phyloP scores from a whole-genome alignment of 2,888 invertebrate species.

The Leucozona laternaria region DNA sequence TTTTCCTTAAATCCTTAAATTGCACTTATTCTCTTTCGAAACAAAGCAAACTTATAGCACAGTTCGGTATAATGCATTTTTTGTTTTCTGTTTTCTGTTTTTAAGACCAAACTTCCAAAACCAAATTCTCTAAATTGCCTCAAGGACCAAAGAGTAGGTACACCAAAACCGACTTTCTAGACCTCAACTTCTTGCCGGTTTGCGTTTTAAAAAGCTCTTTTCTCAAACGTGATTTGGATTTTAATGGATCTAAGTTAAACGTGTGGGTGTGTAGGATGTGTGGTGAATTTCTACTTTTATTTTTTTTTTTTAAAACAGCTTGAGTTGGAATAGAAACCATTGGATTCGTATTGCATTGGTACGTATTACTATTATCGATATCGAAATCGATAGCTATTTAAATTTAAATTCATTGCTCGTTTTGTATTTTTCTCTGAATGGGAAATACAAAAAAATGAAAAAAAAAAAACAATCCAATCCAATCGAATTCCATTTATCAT shows the following conservation, averaged over 20 bases:
- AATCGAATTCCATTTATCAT: constrained; percentile 34
- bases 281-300: constrained; percentile 2
- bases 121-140: constrained; percentile 15
- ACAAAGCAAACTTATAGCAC: background rate
- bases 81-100: background rate
- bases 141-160: background rate
- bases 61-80: background rate
- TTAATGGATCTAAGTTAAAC: constrained; percentile 25
- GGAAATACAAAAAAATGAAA: background rate
- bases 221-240: constrained; percentile 45
- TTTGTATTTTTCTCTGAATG: background rate
- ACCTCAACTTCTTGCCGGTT: background rate
- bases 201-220: constrained; percentile 22
- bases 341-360: constrained; percentile 25
- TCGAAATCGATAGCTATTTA: constrained; percentile 38
- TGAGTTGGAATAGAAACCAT: constrained; percentile 22
- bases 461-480: constrained; percentile 1
- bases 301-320: constrained; percentile 19
- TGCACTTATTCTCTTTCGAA: background rate
- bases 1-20: background rate
- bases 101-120: constrained; percentile 8
- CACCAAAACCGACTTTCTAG: background rate
- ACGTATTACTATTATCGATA: constrained; percentile 28
- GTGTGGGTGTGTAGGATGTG: background rate
- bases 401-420: constrained; percentile 37